phyloP scores from a whole-genome alignment of 2,113 vertebrate species.

The Arothron firmamentum region DNA sequence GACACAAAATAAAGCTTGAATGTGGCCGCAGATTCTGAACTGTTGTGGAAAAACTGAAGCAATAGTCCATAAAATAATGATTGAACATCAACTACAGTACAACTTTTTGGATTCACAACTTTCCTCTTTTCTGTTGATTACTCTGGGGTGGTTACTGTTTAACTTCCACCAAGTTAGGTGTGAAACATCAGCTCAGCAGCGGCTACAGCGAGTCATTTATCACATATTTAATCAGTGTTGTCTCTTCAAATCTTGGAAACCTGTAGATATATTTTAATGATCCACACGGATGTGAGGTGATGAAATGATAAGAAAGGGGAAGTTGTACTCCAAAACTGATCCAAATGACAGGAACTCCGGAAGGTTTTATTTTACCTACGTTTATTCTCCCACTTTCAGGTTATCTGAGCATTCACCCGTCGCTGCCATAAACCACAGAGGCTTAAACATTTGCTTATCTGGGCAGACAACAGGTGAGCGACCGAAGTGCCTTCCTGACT shows the following conservation, averaged over 20 bases:
- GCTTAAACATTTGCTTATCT: constrained; percentile 40
- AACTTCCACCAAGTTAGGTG: constrained; percentile 33
- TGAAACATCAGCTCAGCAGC: constrained; percentile 34
- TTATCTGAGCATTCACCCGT: constrained; percentile 36
- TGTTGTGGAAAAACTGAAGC: constrained; percentile 28
- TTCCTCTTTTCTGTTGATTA: constrained; percentile 29
- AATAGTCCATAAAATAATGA: constrained; percentile 16
- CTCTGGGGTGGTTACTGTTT: constrained; percentile 37
- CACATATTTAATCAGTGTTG: neutral
- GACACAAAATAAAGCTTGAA: too few species aligned
- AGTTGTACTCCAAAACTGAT: neutral
- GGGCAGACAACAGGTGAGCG: constrained; percentile 56
- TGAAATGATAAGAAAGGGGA: neutral
- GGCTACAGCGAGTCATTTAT: neutral
- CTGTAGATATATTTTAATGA: too few species aligned
- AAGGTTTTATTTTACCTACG: constrained; percentile 9
- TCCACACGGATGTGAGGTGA: too few species aligned
- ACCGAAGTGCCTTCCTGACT: constrained; percentile 31
- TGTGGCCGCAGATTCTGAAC: neutral
- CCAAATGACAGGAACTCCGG: neutral
- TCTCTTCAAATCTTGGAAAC: neutral
- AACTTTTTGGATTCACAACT: constrained; percentile 4
- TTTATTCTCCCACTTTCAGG: constrained; percentile 7
- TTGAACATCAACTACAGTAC: constrained; percentile 11
- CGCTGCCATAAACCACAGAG: constrained; percentile 34